A percentile compares a stretch with the other conserved stretches of the same genome.
phyloP scores from a whole-genome alignment of 2,888 invertebrate genomes.

The Tineola bisselliella region DNA sequence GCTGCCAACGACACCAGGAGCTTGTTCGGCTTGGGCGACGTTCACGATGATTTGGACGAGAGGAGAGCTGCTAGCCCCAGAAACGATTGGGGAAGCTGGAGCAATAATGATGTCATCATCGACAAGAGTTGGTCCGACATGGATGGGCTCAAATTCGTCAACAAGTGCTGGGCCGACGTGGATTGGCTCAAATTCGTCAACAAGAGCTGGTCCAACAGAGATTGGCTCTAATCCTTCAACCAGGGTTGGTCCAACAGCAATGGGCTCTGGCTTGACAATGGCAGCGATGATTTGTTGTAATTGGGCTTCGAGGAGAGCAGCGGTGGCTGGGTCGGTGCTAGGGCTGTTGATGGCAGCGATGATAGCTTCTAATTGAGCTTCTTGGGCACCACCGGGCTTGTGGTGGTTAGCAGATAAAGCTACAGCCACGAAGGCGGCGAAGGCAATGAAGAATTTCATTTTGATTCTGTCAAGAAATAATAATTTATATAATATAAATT shows the following conservation, averaged over 20 bases:
- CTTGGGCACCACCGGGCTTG: conserved; percentile 21
- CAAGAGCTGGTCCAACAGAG: conserved; percentile 18
- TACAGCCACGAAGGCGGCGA: conserved; percentile 33
- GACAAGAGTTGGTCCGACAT: conserved; percentile 14
- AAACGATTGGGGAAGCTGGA: conserved; percentile 1
- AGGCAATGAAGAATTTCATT: conserved; percentile 43
- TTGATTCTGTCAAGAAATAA: conserved; percentile 27
- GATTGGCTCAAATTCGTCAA: conserved; percentile 17
- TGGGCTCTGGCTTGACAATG: conserved; percentile 20
- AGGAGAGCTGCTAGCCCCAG: conserved; percentile 18
- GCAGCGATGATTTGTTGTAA: conserved; percentile 25
- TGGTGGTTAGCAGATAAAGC: conserved; percentile 26
- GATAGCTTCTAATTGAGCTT: conserved; percentile 27
- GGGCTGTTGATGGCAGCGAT: conserved; percentile 35
- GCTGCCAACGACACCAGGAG: conserved; percentile 17
- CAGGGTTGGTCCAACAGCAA: conserved; percentile 25
- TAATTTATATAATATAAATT: background rate
- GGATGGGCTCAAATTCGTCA: conserved; percentile 17
- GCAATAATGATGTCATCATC: conserved; percentile 18
- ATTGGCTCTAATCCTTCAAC: conserved; percentile 24
- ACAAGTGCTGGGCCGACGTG: conserved; percentile 25
- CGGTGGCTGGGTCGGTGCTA: conserved; percentile 38
- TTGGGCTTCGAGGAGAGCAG: conserved; percentile 28
- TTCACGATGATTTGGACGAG: conserved; percentile 32
- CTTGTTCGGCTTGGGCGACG: conserved; percentile 20